Evolutionary conservation across 2,888 invertebrate genomes (phyloP).

Genomic region (Limnephilus marmoratus): DNA sequence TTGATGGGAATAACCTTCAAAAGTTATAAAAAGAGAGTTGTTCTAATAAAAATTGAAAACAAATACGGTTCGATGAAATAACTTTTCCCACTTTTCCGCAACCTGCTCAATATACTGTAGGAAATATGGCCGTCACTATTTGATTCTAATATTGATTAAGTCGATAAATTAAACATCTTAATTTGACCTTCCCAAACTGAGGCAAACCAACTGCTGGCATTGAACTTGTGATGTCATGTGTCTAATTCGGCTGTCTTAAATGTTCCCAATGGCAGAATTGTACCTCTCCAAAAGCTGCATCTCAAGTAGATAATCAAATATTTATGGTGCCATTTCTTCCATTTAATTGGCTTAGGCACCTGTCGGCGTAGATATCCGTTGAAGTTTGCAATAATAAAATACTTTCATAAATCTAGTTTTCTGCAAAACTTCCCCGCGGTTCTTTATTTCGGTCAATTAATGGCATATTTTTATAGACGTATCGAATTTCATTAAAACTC

Average conservation of each 20-base stretch:
- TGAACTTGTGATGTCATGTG: not conserved
- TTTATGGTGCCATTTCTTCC: not conserved
- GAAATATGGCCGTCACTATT: not conserved
- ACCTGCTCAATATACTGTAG: no score
- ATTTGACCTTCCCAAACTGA: not conserved
- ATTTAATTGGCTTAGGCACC: not conserved
- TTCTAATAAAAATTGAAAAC: no score
- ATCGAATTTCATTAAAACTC: not conserved
- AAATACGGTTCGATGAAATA: no score
- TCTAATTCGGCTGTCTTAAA: not conserved
- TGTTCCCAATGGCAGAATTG: not conserved
- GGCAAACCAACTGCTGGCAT: not conserved
- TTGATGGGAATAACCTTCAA: no score
- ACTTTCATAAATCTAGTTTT: not conserved
- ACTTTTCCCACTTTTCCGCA: no score
- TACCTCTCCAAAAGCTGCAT: not conserved
- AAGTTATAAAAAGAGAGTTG: no score
- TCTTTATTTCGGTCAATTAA: not conserved
- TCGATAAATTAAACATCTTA: not conserved
- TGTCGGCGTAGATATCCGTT: not conserved
- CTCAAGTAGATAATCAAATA: not conserved
- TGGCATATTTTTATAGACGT: not conserved
- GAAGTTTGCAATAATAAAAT: not conserved
- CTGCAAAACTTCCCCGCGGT: not conserved
- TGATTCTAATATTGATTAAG: not conserved